Conservation (phyloP, 2,113 vertebrate species). For the Caranx ignobilis region DNA sequence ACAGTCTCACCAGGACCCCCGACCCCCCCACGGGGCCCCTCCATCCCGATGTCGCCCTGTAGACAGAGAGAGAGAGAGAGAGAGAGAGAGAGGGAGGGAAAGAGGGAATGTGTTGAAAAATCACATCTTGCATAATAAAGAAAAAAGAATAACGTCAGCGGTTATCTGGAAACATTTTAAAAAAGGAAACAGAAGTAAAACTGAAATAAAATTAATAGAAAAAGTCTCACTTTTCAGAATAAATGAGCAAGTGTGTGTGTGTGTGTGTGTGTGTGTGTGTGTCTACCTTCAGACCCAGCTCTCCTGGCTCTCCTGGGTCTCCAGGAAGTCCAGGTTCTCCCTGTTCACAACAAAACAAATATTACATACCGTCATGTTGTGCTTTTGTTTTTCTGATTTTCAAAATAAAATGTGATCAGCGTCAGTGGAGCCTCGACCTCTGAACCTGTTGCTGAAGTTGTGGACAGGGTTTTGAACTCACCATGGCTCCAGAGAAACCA, state of each 20-base stretch:
- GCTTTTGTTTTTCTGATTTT: neutral
- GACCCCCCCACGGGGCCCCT: slow-evolving; percentile 77
- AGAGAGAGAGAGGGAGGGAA: too few species aligned
- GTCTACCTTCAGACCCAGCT: slow-evolving; percentile 76
- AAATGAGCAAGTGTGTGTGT: too few species aligned
- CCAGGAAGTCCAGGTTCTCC: slow-evolving; percentile 80
- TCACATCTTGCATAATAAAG: too few species aligned
- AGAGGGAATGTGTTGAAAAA: neutral
- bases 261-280: slow-evolving; percentile 8
- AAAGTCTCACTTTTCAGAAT: too few species aligned
- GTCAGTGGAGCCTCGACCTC: neutral
- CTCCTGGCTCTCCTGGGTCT: slow-evolving; percentile 70
- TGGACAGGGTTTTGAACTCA: slow-evolving; percentile 53
- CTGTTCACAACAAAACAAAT: slow-evolving; percentile 43
- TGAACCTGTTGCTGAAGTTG: neutral
- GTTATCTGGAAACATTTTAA: too few species aligned
- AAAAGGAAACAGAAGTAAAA: too few species aligned
- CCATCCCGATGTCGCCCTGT: slow-evolving; percentile 77
- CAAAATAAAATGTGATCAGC: neutral
- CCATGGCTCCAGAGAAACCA: slow-evolving; percentile 80
- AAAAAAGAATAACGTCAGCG: too few species aligned
- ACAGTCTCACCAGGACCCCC: slow-evolving; percentile 77
- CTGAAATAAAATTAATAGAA: too few species aligned
- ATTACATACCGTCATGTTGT: neutral
- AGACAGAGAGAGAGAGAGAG: slow-evolving; percentile 1